Conservation (phyloP, 2,797 vertebrate species). For the Scolopax bukidnonensis region DNA sequence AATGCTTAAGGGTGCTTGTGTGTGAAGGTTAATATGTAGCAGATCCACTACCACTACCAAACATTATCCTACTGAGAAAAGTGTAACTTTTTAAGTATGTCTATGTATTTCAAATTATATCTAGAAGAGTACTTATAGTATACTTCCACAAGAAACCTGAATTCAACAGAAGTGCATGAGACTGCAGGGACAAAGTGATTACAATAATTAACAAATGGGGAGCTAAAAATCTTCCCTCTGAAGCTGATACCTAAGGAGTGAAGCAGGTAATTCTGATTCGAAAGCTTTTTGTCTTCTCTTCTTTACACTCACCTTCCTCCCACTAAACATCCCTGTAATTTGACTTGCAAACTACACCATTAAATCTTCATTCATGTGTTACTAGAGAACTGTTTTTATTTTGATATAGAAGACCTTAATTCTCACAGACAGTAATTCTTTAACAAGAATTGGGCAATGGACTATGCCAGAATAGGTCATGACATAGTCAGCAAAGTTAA, state of each 20-base stretch:
- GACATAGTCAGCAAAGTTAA: background rate
- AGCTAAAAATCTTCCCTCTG: background rate
- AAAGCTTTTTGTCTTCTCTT: background rate
- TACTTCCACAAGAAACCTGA: background rate
- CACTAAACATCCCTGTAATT: background rate
- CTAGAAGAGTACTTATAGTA: background rate
- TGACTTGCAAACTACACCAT: background rate
- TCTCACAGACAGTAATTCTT: background rate
- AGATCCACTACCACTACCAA: background rate
- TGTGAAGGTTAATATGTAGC: rapidly evolving
- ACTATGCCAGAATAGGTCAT: background rate
- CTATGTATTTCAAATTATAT: background rate
- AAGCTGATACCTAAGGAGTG: background rate
- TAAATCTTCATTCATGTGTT: background rate
- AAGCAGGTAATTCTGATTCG: background rate
- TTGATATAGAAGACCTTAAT: background rate
- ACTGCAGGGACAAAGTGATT: background rate
- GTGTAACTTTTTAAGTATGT: background rate
- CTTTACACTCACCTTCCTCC: background rate
- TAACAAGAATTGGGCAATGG: background rate
- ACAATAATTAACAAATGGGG: background rate
- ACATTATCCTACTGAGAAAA: background rate
- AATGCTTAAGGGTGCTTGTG: background rate
- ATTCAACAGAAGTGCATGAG: background rate
- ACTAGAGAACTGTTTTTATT: background rate